These are phyloP conservation scores for Sinopyrophorus schimmeli DNA, from an alignment of 2,888 invertebrate genomes.

Conservation along the genomic window DNA sequence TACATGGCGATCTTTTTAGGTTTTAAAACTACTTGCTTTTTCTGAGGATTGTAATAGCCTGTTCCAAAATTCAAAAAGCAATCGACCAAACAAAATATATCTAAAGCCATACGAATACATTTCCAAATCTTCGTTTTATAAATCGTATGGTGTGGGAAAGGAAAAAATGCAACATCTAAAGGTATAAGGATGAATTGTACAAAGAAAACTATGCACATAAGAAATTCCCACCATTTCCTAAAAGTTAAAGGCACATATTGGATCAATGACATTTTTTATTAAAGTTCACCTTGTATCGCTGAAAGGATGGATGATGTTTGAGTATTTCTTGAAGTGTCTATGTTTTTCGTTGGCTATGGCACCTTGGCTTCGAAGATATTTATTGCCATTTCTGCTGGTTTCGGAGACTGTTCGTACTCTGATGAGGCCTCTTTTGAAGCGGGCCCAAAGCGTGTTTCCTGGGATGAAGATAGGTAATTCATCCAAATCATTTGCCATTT, in stretches of 20 bases:
- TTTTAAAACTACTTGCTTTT: constrained; percentile 45
- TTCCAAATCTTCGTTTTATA: constrained; percentile 25
- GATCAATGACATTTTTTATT: not conserved
- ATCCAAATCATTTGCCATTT: constrained; percentile 29
- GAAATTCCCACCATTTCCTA: constrained; percentile 50
- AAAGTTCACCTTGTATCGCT: constrained; percentile 46
- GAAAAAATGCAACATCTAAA: constrained; percentile 46
- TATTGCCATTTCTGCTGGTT: constrained; percentile 44
- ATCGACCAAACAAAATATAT: constrained; percentile 46
- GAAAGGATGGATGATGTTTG: constrained; percentile 53
- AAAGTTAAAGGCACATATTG: not conserved
- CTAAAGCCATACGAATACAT: constrained; percentile 41
- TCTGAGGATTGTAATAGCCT: constrained; percentile 47
- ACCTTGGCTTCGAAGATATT: constrained; percentile 48
- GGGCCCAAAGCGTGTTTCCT: constrained; percentile 5
- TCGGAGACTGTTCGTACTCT: constrained; percentile 44
- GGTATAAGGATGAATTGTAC: constrained; percentile 45
- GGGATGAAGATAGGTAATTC: constrained; percentile 21
- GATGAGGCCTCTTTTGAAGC: constrained; percentile 18
- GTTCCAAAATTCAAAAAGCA: constrained; percentile 49
- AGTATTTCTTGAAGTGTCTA: constrained; percentile 46
- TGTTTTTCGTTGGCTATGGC: constrained; percentile 50
- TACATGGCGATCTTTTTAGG: constrained; percentile 33
- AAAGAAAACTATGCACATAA: constrained; percentile 46
- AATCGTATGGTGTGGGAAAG: constrained; percentile 11